These are phyloP conservation scores for Coelopa frigida DNA, from an alignment of 1,140 invertebrate genomes.

Conservation along the genomic window DNA sequence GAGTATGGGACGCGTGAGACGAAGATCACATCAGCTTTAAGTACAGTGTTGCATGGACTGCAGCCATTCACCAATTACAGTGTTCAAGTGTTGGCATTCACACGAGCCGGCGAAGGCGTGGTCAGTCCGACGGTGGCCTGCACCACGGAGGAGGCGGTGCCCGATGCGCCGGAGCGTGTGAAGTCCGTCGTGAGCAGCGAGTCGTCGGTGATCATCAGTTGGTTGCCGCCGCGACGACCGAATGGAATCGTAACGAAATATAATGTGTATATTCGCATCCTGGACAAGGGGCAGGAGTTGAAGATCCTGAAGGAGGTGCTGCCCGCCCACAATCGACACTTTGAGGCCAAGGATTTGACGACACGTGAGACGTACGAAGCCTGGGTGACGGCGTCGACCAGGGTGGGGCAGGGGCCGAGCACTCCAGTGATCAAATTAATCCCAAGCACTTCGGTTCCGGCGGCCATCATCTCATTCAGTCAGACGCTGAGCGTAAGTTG, in stretches of 20 bases:
- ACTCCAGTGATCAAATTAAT: constrained; percentile 50
- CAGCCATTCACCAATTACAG: constrained; percentile 69
- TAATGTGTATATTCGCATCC: constrained; percentile 60
- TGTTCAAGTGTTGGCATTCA: constrained; percentile 71
- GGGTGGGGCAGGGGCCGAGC: constrained; percentile 52
- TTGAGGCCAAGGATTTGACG: constrained; percentile 52
- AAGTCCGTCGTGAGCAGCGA: constrained; percentile 63
- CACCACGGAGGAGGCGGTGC: constrained; percentile 65
- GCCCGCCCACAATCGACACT: constrained; percentile 47
- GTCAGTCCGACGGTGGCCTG: constrained; percentile 61
- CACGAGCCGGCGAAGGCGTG: constrained; percentile 68
- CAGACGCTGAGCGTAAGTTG: constrained; percentile 48
- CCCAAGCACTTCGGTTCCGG: constrained; percentile 50
- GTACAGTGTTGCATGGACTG: constrained; percentile 53
- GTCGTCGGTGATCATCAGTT: constrained; percentile 66
- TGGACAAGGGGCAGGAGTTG: constrained; percentile 46
- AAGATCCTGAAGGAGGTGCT: constrained; percentile 36
- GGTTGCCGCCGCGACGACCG: constrained; percentile 63
- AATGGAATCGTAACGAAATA: constrained; percentile 71
- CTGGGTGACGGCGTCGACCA: constrained; percentile 57
- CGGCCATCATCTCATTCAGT: constrained; percentile 56
- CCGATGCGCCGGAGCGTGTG: constrained; percentile 63
- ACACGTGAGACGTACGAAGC: constrained; percentile 55
- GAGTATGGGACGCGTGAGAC: constrained; percentile 53
- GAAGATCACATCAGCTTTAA: constrained; percentile 51